Evolutionary conservation across 2,888 invertebrate species (phyloP).

Genomic region (Synanthedon formicaeformis): DNA sequence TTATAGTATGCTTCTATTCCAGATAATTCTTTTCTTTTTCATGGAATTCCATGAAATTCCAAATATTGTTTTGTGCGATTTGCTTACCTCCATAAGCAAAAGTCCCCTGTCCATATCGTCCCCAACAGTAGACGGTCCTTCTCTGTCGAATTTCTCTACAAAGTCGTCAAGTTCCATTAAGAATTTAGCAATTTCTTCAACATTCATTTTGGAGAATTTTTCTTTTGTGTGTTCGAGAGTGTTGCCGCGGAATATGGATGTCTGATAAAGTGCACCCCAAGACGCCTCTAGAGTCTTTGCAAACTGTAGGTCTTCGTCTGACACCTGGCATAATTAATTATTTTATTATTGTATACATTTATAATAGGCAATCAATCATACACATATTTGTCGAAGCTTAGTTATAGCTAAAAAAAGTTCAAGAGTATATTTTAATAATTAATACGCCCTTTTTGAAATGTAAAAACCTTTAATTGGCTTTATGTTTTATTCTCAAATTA

Average conservation of each 20-base stretch:
- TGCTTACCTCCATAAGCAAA: conserved; percentile 61
- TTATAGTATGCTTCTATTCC: too few relatives aligned
- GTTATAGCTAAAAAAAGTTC: too few relatives aligned
- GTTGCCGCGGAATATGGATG: conserved; percentile 76
- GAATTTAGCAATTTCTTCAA: conserved; percentile 79
- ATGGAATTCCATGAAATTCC: too few relatives aligned
- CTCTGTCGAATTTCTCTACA: conserved; percentile 76
- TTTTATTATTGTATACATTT: neutral
- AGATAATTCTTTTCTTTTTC: too few relatives aligned
- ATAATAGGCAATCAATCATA: too few relatives aligned
- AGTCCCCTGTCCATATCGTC: conserved; percentile 81
- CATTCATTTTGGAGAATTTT: conserved; percentile 85
- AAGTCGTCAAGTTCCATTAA: conserved; percentile 74
- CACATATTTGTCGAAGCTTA: too few relatives aligned
- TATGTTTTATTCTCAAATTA: too few relatives aligned
- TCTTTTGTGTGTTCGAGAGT: conserved; percentile 85
- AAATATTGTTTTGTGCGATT: neutral
- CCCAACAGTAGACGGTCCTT: conserved; percentile 86
- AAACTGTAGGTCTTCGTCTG: conserved; percentile 66
- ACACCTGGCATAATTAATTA: conserved; percentile 30
- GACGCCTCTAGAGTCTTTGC: conserved; percentile 73
- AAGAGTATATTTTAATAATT: too few relatives aligned
- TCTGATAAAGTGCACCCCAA: conserved; percentile 78
- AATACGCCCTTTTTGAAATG: too few relatives aligned
- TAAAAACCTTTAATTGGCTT: too few relatives aligned